A percentile compares a stretch with the other conserved stretches of the same genome.
Conservation (phyloP, 1,140 invertebrate genomes). For the Andricus grossulariae region DNA sequence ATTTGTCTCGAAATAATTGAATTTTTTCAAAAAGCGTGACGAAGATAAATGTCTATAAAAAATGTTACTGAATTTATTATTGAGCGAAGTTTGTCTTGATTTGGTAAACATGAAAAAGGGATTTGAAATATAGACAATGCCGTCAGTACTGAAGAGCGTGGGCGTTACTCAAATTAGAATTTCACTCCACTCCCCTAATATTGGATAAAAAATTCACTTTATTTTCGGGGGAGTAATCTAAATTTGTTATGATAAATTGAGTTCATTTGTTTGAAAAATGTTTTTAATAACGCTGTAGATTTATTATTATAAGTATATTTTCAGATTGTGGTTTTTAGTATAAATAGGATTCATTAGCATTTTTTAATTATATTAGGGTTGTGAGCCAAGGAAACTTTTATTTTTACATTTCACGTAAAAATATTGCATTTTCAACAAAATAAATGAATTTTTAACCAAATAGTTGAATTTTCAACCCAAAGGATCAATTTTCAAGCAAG, state of each 20-base stretch:
- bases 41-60: no score
- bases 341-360: no score
- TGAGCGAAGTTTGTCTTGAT: not conserved
- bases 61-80: no score
- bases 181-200: not conserved
- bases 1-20: not conserved
- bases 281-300: not conserved
- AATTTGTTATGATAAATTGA: conserved; percentile 19
- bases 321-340: no score
- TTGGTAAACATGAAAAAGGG: conserved; percentile 9
- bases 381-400: no score
- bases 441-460: no score
- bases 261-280: conserved; percentile 11
- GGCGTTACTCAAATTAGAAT: conserved; percentile 17
- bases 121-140: not conserved
- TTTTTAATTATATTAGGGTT: no score
- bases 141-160: not conserved
- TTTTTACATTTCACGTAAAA: no score
- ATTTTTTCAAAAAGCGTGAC: not conserved
- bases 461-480: no score
- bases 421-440: no score
- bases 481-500: no score
- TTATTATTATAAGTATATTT: not conserved
- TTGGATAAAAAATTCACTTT: conserved; percentile 18
- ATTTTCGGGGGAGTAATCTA: not conserved